A percentile compares a stretch with the other conserved stretches of the same genome.
phyloP scores from a whole-genome alignment of 2,797 vertebrate species.

The Chiloscyllium punctatum region DNA sequence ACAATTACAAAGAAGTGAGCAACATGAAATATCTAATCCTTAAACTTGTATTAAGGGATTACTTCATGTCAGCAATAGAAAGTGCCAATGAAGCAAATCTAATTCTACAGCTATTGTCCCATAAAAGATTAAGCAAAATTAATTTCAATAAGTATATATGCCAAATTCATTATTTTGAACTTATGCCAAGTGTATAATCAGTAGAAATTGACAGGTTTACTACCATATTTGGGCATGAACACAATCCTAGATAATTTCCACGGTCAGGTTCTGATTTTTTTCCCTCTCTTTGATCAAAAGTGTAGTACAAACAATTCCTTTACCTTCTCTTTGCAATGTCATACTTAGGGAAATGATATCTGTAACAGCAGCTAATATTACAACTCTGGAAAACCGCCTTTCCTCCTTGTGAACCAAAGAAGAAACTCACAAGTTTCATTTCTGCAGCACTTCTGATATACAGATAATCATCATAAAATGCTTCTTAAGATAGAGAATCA shows the following conservation, averaged over 20 bases:
- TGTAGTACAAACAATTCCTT: background rate
- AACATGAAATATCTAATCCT: constrained; percentile 36
- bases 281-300: background rate
- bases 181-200: background rate
- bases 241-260: background rate
- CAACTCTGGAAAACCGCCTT: background rate
- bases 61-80: constrained; percentile 32
- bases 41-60: constrained; percentile 29
- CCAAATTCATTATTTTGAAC: constrained; percentile 13
- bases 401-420: background rate
- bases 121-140: constrained; percentile 16
- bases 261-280: background rate
- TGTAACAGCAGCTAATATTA: background rate
- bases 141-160: constrained; percentile 3
- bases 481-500: background rate
- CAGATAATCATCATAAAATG: background rate
- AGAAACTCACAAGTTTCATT: background rate
- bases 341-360: background rate
- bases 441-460: background rate
- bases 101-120: background rate
- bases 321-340: background rate
- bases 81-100: background rate
- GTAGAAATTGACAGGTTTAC: background rate
- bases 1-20: constrained; percentile 26
- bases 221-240: background rate